Evolutionary conservation across 2,797 vertebrate genomes (phyloP), one percentile per base, ranked within the genome.

Genomic region (Acrocephalus scirpaceus): DNA sequence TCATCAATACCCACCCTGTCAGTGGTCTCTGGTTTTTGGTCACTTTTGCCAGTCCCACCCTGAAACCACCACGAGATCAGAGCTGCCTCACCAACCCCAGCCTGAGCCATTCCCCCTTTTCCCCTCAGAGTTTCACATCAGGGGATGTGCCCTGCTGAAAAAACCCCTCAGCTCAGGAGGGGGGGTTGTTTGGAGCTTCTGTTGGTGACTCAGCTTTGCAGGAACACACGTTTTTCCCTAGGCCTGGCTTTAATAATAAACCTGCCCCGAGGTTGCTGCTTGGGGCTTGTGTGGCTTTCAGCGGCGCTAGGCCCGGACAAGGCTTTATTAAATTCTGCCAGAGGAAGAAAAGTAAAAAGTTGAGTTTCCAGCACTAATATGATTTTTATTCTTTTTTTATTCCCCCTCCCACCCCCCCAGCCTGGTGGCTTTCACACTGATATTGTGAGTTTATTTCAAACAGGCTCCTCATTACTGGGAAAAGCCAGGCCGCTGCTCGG

Each of bases 171-270:
- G 15, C 72, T 65, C 72, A 0, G n/a, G 65, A 66, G 38, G 25
- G 12, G 32, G 21, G 2, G 14, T 11, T 40, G 30, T 91, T 69
- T 54, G 80, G 36, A 34, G 47, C 57, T 57, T 10, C 56, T 34
- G 13, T 40, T 56, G 27, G 27, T 66, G 71, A 2, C 74, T 71
- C 26, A 22, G 61, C 53, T 75, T 38, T 57, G 73, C 76, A 86
- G 88, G 47, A 69, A 27, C 26, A 30, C 0, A 0, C 0, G 13
- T 25, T 74, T 51, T 45, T 58, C 61, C 36, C 88, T 48, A 67
- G 88, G 78, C 89, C 79, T 94, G 88, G 81, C 76, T 97, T 97
- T 97, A 97, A 97, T 97, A 97, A 38, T 38, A 98, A 97, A 91
- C 69, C 87, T 93, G 32, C n/a, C 95, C 90, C 3, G 38, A 86